Base-by-base conservation (phyloP, 2,113 vertebrate species). In the Pollachius pollachius region DNA sequence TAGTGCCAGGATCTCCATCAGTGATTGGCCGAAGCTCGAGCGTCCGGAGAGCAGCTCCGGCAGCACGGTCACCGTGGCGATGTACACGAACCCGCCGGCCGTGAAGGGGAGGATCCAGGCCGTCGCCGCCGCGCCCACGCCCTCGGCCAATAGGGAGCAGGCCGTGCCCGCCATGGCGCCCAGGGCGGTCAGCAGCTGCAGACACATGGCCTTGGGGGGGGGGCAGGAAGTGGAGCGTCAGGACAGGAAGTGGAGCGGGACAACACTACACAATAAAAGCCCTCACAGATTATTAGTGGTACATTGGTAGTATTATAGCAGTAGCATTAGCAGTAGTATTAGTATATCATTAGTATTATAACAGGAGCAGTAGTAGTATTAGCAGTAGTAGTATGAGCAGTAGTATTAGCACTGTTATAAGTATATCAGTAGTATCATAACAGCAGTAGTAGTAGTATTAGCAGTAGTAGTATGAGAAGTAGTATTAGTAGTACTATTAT, bases 81-180 rank as follows among this genome's bases (percentile, higher is more conserved):
- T 94, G 68, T 97, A 97, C 74, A 97, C 93, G 52, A 97, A 97
- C 3, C 96, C 96, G 0, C 96, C 96, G 0, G 96, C 96, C 0
- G 96, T 97, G 87, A 97, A 97, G 0, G 96, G 95, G 66, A 97
- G 88, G 80, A 97, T 93, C 96, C 96, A 97, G 79, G 94, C 89
- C 0, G 94, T 95, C 0, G 95, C 95, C 0, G 93, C 77, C 0
- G 92, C 92, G 0, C 94, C 93, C 15, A 94, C 91, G 0, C 95
- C 95, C 81, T 97, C 95, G 0, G 96, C 93, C 86, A 97, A 69
- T 3, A 97, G 90, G 12, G 96, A 96, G 89, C 94, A 96, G 25
- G 87, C 86, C 0, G 96, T 95, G 73, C 95, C 96, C 0, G 94
- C 94, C 76, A 97, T 79, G 0, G 96, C 96, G 0, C 96, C 96